A percentile compares a stretch with the other conserved stretches of the same genome.
phyloP scores from a whole-genome alignment of 2,797 vertebrate genomes.

The Rhincodon typus region DNA sequence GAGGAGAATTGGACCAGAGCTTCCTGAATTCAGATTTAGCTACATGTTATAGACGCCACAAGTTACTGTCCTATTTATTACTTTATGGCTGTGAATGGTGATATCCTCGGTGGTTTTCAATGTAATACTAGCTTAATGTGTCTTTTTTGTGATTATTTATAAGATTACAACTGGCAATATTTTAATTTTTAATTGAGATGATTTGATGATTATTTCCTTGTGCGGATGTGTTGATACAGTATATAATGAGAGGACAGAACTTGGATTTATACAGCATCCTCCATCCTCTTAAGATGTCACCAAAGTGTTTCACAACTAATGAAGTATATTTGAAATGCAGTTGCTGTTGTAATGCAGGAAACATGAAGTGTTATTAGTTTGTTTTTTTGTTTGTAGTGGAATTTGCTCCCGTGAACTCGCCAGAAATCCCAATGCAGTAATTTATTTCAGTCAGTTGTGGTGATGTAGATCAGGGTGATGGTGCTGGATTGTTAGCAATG shows the following conservation, averaged over 20 bases:
- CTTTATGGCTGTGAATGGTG: neutral
- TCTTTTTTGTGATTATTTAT: neutral
- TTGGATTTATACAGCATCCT: neutral
- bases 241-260: neutral
- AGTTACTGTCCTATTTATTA: neutral
- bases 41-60: neutral
- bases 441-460: neutral
- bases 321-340: neutral
- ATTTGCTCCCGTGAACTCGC: neutral
- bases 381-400: neutral
- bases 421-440: neutral
- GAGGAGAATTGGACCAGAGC: neutral
- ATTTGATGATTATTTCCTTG: neutral
- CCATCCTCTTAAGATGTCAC: neutral
- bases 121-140: neutral
- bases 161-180: neutral
- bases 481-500: neutral
- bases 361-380: neutral
- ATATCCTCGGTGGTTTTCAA: neutral
- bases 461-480: neutral
- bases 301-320: neutral
- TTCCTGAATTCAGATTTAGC: neutral
- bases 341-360: neutral
- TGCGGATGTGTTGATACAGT: neutral
- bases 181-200: neutral